Evolutionary conservation across 64 coral and sea anemone species (phyloP).

Genomic region (Actinia tenebrosa): DNA sequence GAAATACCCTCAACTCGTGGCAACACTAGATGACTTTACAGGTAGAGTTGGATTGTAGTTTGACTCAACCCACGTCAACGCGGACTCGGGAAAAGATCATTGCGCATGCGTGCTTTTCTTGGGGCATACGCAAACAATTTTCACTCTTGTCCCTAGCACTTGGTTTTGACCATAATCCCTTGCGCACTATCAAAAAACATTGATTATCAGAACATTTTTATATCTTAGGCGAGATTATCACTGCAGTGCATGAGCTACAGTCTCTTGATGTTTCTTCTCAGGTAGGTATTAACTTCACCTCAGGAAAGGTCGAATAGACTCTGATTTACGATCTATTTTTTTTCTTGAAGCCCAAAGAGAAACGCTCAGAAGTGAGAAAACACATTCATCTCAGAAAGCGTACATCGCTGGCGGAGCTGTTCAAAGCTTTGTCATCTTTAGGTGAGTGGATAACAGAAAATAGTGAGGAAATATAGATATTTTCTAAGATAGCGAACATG

Average conservation of each 20-base stretch:
- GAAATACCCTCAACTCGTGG: conserved; percentile 25
- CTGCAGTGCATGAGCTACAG: conserved; percentile 51
- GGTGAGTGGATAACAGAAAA: conserved; percentile 43
- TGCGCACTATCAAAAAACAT: background rate
- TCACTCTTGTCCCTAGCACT: background rate
- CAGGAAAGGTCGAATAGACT: background rate
- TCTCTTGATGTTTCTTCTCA: conserved; percentile 64
- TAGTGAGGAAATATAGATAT: too few species aligned
- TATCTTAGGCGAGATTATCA: conserved; percentile 64
- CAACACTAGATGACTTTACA: conserved; percentile 67
- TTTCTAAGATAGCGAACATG: too few species aligned
- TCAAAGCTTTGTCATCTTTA: conserved; percentile 75
- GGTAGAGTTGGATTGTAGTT: conserved; percentile 27
- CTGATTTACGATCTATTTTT: background rate
- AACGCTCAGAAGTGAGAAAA: conserved; percentile 59
- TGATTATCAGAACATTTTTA: background rate
- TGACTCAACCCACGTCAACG: too few species aligned
- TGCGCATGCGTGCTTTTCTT: background rate
- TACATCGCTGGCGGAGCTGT: conserved; percentile 80
- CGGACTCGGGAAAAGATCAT: too few species aligned
- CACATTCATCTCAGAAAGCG: conserved; percentile 91
- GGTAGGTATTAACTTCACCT: conserved; percentile 24
- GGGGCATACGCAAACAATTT: too few species aligned
- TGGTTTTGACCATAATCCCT: background rate
- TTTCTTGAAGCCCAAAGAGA: conserved; percentile 64